phyloP scores from a whole-genome alignment of 2,797 vertebrate genomes.

The Paguma larvata region DNA sequence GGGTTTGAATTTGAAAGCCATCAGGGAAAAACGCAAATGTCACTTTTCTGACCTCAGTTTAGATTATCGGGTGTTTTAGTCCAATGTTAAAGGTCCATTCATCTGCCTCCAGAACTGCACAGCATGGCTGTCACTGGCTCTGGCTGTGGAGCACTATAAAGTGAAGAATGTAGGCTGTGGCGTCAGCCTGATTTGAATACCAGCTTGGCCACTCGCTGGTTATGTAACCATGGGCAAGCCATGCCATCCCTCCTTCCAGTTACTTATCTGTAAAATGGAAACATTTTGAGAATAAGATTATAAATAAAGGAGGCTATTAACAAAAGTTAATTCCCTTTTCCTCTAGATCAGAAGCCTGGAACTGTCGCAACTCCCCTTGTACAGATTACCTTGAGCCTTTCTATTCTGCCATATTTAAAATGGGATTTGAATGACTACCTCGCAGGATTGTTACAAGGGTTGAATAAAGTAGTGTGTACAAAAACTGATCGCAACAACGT shows the following conservation, averaged over 20 bases:
- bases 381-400: not conserved
- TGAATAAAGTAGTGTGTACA: not conserved
- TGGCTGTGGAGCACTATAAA: not conserved
- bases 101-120: not conserved
- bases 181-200: not conserved
- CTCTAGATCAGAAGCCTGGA: not conserved
- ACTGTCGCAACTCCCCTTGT: not conserved
- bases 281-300: not conserved
- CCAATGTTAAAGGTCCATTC: not conserved
- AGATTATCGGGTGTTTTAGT: not conserved
- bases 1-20: constrained; percentile 6
- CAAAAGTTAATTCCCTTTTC: constrained; percentile 46
- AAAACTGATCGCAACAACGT: not conserved
- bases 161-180: not conserved
- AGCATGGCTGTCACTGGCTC: not conserved
- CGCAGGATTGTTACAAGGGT: not conserved
- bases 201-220: not conserved
- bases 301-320: not conserved
- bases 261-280: not conserved
- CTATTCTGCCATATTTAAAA: not conserved
- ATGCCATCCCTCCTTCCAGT: not conserved
- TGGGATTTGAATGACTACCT: not conserved
- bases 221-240: not conserved
- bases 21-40: not conserved
- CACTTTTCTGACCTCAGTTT: not conserved